Conservation (phyloP, 2,113 vertebrate genomes). For the Lepidothrix coronata region DNA sequence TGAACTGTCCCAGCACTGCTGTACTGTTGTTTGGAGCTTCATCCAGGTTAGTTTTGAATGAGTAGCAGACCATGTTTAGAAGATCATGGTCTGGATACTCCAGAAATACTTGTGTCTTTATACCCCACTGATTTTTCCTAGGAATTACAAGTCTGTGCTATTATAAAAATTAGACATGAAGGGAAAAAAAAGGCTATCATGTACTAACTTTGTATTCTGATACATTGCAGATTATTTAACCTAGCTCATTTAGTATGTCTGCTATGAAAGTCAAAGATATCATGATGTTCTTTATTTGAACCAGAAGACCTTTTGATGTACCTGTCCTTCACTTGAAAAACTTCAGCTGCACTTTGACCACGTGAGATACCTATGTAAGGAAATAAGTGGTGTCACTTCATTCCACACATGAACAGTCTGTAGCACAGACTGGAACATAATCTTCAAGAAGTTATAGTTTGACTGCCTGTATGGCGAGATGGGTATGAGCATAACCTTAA, state of each 20-base stretch:
- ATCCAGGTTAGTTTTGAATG: neutral
- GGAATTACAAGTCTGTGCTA: neutral
- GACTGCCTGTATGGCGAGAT: neutral
- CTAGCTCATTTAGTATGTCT: neutral
- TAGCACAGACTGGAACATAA: neutral
- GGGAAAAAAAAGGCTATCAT: neutral
- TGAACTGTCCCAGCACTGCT: neutral
- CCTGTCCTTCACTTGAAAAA: neutral
- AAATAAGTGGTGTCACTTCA: neutral
- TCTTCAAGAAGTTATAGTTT: neutral
- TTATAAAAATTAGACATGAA: neutral
- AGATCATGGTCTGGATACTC: neutral
- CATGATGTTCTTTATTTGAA: neutral
- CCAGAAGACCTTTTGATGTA: neutral
- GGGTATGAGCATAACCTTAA: neutral
- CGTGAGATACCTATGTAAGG: neutral
- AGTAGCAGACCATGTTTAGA: neutral
- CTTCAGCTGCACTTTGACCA: neutral
- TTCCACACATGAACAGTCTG: neutral
- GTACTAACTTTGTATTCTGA: neutral
- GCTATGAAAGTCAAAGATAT: conserved; percentile 2
- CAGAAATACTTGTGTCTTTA: neutral
- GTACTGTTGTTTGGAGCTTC: neutral
- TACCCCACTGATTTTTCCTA: neutral
- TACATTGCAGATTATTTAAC: neutral